Evolutionary conservation across 2,888 invertebrate genomes (phyloP), one percentile per base, ranked within the genome.

Genomic region (Melangyna quadrimaculata): DNA sequence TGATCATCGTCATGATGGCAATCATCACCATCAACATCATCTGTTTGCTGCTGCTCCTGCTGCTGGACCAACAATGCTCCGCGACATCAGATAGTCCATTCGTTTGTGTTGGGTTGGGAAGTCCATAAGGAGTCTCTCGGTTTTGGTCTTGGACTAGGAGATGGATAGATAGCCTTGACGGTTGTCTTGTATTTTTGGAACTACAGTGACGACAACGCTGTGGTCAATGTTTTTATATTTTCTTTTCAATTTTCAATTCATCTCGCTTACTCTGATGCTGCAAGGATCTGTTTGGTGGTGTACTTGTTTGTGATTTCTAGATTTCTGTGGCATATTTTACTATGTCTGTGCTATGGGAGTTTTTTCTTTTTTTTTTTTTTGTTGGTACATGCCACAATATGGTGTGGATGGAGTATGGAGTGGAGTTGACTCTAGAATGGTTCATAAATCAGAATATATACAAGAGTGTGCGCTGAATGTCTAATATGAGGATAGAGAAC

Each of bases 131-230:
- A 82, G 69, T 24, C 69, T 17, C 48, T 61, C n/a, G n/a, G n/a
- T n/a, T n/a, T n/a, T n/a, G n/a, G n/a, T n/a, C 19, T 59, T 35
- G 59, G 40, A 48, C 51, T 59, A 19, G 29, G 19, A 37, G 83
- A 83, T 83, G 83, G 83, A 83, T 83, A 83, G 83, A 83, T 83
- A 83, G 83, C 74, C 83, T 69, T 83, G 79, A 79, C 79, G 83
- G 83, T 83, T 83, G 83, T 83, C 83, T 78, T 83, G 83, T 83
- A 74, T 74, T 83, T 83, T 70, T 65, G 83, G 57, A 59, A 65
- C 67, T 37, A 81, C 77, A 77, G 81, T 81, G 81, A 81, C 59
- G 77, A 71, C 63, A 45, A 45, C 40, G 77, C 53, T 14, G 22
- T 82, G 72, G 82, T 82, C 82, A 78, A 67, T 61, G 65, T 72